Conservation (phyloP, 2,113 vertebrate species). For the Balaenoptera acutorostrata region DNA sequence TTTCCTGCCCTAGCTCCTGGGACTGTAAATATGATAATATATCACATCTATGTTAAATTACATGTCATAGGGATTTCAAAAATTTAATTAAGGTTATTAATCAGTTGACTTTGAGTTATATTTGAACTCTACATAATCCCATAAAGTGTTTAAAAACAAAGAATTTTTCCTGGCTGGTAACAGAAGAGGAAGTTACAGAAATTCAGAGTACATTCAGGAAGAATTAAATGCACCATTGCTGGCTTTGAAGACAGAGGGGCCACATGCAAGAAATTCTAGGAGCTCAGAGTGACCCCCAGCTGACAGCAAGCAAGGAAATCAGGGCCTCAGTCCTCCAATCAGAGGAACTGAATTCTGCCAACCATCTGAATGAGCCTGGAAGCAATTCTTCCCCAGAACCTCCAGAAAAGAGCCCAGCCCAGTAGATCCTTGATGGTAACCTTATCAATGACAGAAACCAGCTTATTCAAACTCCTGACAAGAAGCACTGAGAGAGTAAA, state of each 20-base stretch:
- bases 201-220: background rate
- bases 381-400: background rate
- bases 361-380: background rate
- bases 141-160: background rate
- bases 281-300: background rate
- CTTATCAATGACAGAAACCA: background rate
- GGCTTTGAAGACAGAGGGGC: background rate
- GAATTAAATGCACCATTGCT: background rate
- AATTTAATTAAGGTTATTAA: background rate
- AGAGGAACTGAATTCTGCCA: background rate
- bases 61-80: background rate
- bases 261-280: background rate
- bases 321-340: background rate
- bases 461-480: background rate
- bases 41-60: background rate
- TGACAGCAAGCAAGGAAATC: background rate
- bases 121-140: background rate
- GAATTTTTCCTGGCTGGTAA: background rate
- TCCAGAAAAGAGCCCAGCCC: background rate
- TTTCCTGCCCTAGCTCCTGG: rapidly evolving
- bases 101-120: background rate
- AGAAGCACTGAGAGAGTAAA: background rate
- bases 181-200: background rate
- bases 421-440: background rate
- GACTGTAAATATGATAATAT: background rate